Conservation (phyloP, 2,113 vertebrate genomes). For the Holacanthus passer region DNA sequence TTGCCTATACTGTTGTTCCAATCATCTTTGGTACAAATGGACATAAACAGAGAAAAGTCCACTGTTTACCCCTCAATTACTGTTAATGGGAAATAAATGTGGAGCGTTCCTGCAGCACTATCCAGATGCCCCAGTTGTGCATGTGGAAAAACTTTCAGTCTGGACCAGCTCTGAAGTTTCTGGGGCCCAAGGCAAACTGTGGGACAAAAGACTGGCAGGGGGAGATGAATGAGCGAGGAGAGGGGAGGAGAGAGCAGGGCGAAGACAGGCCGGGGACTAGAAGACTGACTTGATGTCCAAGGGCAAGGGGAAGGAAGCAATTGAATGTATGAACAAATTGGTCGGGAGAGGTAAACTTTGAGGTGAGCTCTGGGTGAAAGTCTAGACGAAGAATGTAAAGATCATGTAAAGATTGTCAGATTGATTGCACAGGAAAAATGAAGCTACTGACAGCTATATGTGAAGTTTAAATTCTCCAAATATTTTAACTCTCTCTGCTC, state of each 20-base stretch:
- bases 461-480: neutral
- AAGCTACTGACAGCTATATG: neutral
- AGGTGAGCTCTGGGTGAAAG: neutral
- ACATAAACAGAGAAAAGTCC: slow-evolving; percentile 42
- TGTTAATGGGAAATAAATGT: slow-evolving; percentile 75
- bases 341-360: slow-evolving; percentile 22
- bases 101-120: slow-evolving; percentile 55
- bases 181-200: slow-evolving; percentile 53
- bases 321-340: slow-evolving; percentile 28
- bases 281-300: slow-evolving; percentile 40
- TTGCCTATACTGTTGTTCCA: slow-evolving; percentile 2
- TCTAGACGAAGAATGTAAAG: neutral
- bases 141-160: slow-evolving; percentile 75
- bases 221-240: slow-evolving; percentile 47
- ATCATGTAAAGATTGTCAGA: neutral
- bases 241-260: slow-evolving; percentile 29
- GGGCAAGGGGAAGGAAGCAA: slow-evolving; percentile 17
- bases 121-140: slow-evolving; percentile 65
- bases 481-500: neutral
- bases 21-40: slow-evolving; percentile 10
- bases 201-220: slow-evolving; percentile 54
- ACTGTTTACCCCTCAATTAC: slow-evolving; percentile 64
- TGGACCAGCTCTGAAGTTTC: slow-evolving; percentile 58
- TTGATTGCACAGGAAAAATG: neutral
- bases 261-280: slow-evolving; percentile 33